phyloP scores from a whole-genome alignment of 2,113 vertebrate genomes.

The Perca fluviatilis region DNA sequence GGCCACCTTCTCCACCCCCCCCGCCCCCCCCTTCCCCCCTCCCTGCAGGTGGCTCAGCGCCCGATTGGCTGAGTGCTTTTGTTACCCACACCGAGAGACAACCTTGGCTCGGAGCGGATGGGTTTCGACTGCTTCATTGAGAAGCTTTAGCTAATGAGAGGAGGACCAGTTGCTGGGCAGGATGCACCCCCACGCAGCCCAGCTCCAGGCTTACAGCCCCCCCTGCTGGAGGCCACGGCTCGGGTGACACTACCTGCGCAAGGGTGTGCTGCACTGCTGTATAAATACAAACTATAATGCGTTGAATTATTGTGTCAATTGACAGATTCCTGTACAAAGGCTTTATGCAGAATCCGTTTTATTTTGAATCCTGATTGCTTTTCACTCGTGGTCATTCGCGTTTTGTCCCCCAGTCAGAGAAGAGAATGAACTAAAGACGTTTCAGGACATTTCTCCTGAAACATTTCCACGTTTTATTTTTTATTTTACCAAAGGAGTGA shows the following conservation, averaged over 20 bases:
- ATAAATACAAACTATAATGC: conserved; percentile 13
- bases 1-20: neutral
- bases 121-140: conserved; percentile 39
- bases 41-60: conserved; percentile 3
- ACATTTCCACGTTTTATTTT: neutral
- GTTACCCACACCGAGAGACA: conserved; percentile 34
- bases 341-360: conserved; percentile 2
- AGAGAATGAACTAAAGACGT: neutral
- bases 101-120: conserved; percentile 49
- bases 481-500: neutral
- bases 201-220: conserved; percentile 37
- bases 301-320: conserved; percentile 29
- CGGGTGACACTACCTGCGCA: neutral
- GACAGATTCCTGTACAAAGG: conserved; percentile 28
- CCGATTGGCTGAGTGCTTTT: conserved; percentile 41
- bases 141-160: conserved; percentile 40
- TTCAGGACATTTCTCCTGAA: neutral
- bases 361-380: neutral
- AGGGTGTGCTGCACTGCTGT: conserved; percentile 27
- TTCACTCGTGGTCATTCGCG: neutral
- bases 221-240: conserved; percentile 62
- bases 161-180: conserved; percentile 72
- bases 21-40: neutral
- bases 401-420: neutral
- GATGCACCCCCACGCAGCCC: conserved; percentile 13